Conservation (phyloP, 30 jellyfish, hydroid and myxozoan species). For the Pseudorhiza aurosa region DNA sequence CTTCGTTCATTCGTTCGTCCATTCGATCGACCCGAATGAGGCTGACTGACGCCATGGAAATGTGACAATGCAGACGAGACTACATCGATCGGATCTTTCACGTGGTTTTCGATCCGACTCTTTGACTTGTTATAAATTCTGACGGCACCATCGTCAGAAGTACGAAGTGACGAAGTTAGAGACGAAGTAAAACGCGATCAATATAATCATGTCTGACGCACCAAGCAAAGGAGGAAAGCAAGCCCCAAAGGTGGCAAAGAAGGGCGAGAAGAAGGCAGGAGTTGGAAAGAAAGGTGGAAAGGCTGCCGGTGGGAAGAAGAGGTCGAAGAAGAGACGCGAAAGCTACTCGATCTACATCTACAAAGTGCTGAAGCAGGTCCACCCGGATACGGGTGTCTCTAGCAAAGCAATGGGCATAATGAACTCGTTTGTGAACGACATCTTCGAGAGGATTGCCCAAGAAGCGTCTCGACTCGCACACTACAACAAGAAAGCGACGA, state of each 20-base stretch:
- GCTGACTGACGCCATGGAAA: no score
- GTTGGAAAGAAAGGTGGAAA: slow-evolving; percentile 59
- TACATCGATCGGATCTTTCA: no score
- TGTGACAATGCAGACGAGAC: no score
- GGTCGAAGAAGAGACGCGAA: slow-evolving; percentile 61
- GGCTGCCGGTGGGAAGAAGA: slow-evolving; percentile 23
- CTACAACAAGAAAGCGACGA: slow-evolving; percentile 78
- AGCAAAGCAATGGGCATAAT: slow-evolving; percentile 84
- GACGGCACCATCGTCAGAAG: no score
- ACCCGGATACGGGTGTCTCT: slow-evolving; percentile 84
- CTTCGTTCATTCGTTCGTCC: no score
- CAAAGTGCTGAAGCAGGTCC: slow-evolving; percentile 90
- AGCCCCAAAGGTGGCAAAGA: slow-evolving; percentile 68
- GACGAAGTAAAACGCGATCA: not conserved
- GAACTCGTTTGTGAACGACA: slow-evolving; percentile 83
- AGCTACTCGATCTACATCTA: slow-evolving; percentile 75
- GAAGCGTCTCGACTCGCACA: slow-evolving; percentile 90
- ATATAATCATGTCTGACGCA: slow-evolving; percentile 32
- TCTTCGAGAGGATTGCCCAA: slow-evolving; percentile 85
- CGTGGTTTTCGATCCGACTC: no score
- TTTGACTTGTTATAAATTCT: no score
- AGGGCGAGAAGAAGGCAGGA: slow-evolving; percentile 43
- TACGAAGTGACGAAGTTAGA: no score
- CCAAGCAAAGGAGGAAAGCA: slow-evolving; percentile 48
- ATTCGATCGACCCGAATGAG: no score